A percentile compares a stretch with the other conserved stretches of the same genome.
phyloP scores from a whole-genome alignment of 1,140 invertebrate genomes.

The Popillia japonica region DNA sequence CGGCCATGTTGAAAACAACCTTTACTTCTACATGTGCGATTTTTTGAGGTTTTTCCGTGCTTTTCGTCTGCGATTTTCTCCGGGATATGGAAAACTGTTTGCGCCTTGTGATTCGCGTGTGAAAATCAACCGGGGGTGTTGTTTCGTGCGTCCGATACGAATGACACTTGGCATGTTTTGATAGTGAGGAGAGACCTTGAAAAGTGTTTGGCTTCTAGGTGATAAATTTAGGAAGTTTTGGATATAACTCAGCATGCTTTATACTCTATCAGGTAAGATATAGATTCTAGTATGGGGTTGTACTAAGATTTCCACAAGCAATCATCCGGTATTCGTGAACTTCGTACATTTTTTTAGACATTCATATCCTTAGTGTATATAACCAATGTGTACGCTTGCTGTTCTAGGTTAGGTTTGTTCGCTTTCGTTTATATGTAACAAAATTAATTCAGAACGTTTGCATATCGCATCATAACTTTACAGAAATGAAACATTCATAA shows the following conservation, averaged over 20 bases:
- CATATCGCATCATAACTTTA: neutral
- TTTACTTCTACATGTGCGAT: constrained; percentile 59
- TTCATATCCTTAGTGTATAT: neutral
- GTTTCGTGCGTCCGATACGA: constrained; percentile 40
- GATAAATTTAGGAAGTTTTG: constrained; percentile 52
- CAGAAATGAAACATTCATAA: neutral
- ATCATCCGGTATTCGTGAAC: neutral
- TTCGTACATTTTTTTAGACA: neutral
- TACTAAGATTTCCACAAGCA: neutral
- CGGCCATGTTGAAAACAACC: constrained; percentile 62
- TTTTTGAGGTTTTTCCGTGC: constrained; percentile 47
- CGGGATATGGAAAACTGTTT: constrained; percentile 45
- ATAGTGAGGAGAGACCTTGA: constrained; percentile 57
- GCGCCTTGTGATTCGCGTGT: constrained; percentile 41
- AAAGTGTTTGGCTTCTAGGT: constrained; percentile 54
- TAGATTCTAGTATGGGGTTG: neutral
- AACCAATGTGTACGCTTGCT: neutral
- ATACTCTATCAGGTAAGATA: constrained; percentile 54
- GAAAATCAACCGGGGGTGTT: constrained; percentile 29
- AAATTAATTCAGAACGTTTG: neutral
- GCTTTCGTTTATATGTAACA: neutral
- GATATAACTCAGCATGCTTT: constrained; percentile 57
- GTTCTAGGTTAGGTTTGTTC: constrained; percentile 22
- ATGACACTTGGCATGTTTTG: constrained; percentile 54
- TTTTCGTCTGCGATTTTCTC: constrained; percentile 45